phyloP scores from a whole-genome alignment of 2,888 invertebrate species.

The Acronicta leporina region DNA sequence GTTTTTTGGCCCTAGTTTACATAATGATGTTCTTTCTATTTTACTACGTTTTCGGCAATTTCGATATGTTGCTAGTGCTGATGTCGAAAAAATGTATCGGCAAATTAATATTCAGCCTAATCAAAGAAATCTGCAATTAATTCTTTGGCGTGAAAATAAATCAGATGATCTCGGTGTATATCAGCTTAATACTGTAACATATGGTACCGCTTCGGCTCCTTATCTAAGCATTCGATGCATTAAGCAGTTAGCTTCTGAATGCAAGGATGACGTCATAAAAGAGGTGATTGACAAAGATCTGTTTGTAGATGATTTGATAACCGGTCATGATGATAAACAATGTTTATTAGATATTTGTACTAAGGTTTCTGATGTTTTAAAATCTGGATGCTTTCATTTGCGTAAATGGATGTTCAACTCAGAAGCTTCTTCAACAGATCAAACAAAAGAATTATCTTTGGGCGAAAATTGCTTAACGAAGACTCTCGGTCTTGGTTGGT shows the following conservation, averaged over 20 bases:
- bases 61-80: not conserved
- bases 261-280: slow-evolving; percentile 4
- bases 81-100: slow-evolving; percentile 18
- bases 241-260: slow-evolving; percentile 4
- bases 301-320: slow-evolving; percentile 21
- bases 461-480: slow-evolving; percentile 6
- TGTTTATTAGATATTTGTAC: slow-evolving; percentile 5
- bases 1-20: not conserved
- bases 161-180: not conserved
- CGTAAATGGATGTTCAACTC: slow-evolving; percentile 17
- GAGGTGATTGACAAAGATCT: slow-evolving; percentile 10
- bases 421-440: not conserved
- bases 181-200: not conserved
- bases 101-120: slow-evolving; percentile 4
- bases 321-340: slow-evolving; percentile 3
- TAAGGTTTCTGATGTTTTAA: slow-evolving; percentile 8
- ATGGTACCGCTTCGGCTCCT: slow-evolving; percentile 11
- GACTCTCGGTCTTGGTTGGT: slow-evolving; percentile 14
- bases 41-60: not conserved
- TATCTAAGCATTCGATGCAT: slow-evolving; percentile 20
- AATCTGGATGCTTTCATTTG: slow-evolving; percentile 33
- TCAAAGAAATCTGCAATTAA: slow-evolving; percentile 14
- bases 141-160: slow-evolving; percentile 1
- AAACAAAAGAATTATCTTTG: not conserved
- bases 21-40: not conserved